Conservation (phyloP, 2,888 invertebrate genomes). For the Junonia oenone region DNA sequence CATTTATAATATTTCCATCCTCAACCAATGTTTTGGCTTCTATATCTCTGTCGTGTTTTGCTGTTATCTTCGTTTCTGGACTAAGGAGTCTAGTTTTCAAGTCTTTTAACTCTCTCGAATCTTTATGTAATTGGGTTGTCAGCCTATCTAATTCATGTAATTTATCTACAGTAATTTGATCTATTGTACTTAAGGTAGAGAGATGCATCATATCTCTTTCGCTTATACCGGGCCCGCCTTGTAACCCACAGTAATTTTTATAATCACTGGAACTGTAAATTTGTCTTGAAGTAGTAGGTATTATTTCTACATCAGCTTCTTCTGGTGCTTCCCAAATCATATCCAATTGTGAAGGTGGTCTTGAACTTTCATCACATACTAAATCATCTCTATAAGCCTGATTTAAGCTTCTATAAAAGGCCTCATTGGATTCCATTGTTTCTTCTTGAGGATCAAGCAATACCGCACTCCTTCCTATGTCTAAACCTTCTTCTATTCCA, state of each 20-base stretch:
- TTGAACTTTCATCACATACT: slow-evolving; percentile 81
- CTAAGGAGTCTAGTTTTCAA: slow-evolving; percentile 85
- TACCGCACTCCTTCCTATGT: slow-evolving; percentile 66
- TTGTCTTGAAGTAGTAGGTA: slow-evolving; percentile 79
- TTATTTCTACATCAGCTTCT: slow-evolving; percentile 81
- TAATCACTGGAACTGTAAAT: slow-evolving; percentile 88
- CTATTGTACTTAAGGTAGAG: slow-evolving; percentile 86
- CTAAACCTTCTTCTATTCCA: slow-evolving; percentile 83
- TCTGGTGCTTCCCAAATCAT: slow-evolving; percentile 94
- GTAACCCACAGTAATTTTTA: slow-evolving; percentile 85
- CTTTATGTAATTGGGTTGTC: slow-evolving; percentile 87
- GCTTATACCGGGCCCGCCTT: slow-evolving; percentile 85
- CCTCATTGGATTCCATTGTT: slow-evolving; percentile 88
- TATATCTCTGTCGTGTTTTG: slow-evolving; percentile 73
- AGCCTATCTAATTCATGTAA: slow-evolving; percentile 88
- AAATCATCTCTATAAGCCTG: slow-evolving; percentile 91
- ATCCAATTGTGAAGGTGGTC: slow-evolving; percentile 86
- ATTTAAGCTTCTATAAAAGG: slow-evolving; percentile 92
- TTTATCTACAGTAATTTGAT: slow-evolving; percentile 88
- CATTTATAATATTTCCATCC: slow-evolving; percentile 83
- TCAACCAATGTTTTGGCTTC: slow-evolving; percentile 81
- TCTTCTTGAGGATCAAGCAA: slow-evolving; percentile 66
- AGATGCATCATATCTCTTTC: slow-evolving; percentile 89
- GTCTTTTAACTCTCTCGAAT: slow-evolving; percentile 88
- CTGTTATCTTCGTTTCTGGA: slow-evolving; percentile 76